phyloP scores from a whole-genome alignment of 2,797 vertebrate species.

The Channallabes apus region DNA sequence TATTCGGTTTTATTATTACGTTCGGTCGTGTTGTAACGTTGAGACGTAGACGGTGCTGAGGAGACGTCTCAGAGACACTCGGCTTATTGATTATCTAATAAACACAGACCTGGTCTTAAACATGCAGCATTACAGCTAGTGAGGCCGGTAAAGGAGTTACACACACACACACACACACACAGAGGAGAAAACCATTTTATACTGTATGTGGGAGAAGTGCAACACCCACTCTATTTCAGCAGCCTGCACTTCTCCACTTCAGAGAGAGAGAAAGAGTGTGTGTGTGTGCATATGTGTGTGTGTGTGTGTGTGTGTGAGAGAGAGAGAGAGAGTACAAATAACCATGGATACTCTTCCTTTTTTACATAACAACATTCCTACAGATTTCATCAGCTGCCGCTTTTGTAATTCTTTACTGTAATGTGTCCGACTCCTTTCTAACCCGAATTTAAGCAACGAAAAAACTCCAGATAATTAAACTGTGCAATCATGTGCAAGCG shows the following conservation, averaged over 20 bases:
- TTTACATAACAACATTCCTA: background rate
- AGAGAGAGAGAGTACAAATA: background rate
- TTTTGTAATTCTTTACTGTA: background rate
- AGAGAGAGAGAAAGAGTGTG: background rate
- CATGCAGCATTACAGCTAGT: background rate
- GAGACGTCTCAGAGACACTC: background rate
- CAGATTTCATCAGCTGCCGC: background rate
- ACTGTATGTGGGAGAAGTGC: slow-evolving; percentile 3
- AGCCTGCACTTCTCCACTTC: background rate
- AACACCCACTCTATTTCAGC: background rate
- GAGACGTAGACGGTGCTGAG: background rate
- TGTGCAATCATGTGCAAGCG: too few species aligned
- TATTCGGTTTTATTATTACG: background rate
- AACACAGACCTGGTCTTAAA: background rate
- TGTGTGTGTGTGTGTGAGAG: too few species aligned
- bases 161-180: too few species aligned
- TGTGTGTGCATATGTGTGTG: background rate
- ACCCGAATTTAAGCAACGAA: background rate
- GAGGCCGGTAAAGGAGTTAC: too few species aligned
- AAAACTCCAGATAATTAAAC: too few species aligned
- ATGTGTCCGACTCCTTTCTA: background rate
- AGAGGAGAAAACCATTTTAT: background rate
- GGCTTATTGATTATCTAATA: background rate
- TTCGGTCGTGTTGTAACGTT: background rate
- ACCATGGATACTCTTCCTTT: background rate